Percentiles rank a stretch among this genome's conserved stretches.
Conservation (phyloP, 2,113 vertebrate species). For the Lichenostomus cassidix region DNA sequence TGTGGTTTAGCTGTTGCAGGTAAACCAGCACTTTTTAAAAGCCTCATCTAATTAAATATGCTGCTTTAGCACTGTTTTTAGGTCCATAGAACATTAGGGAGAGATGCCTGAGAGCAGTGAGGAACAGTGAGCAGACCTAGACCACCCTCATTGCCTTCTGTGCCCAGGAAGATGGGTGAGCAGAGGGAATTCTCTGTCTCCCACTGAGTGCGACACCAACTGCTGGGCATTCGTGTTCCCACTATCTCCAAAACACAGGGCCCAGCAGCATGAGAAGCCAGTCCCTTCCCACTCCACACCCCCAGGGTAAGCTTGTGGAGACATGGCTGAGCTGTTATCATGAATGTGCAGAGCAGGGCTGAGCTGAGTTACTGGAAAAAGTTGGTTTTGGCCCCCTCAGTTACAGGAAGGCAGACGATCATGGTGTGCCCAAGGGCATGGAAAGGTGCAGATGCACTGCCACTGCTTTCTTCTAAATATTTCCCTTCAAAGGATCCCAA, state of each 20-base stretch:
- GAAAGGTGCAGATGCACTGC: background rate
- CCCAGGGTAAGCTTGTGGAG: background rate
- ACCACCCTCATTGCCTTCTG: background rate
- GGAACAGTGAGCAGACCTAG: background rate
- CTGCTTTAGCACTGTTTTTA: background rate
- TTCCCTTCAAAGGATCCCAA: background rate
- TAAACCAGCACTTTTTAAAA: background rate
- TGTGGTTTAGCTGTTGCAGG: background rate
- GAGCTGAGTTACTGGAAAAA: background rate
- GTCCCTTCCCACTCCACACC: background rate
- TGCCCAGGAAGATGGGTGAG: background rate
- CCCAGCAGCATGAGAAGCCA: background rate
- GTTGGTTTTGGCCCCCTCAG: background rate
- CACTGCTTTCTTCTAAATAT: background rate
- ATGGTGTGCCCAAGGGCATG: fast-evolving
- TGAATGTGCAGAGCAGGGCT: background rate
- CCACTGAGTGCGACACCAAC: background rate
- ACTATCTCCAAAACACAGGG: background rate
- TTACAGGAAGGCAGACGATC: background rate
- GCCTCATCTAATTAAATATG: background rate
- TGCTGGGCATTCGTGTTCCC: background rate
- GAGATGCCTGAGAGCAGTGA: background rate
- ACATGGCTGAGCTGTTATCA: background rate
- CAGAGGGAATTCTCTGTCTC: background rate
- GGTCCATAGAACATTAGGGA: background rate